These are phyloP conservation scores for Styela plicata DNA, from an alignment of 23 tunicate species.

Conservation along the genomic window DNA sequence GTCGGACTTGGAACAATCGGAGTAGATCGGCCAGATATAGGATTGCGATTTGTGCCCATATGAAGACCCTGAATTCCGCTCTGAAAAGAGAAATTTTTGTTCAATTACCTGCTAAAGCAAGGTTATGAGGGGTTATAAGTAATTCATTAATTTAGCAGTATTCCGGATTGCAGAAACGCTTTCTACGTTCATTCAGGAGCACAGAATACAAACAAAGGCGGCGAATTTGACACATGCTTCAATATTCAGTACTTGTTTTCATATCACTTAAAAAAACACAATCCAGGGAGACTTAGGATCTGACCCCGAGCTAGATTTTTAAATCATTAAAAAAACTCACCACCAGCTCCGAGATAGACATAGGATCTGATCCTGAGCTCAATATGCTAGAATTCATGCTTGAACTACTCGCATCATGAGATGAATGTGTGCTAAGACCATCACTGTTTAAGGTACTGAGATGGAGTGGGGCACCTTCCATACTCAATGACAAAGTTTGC, in stretches of 20 bases:
- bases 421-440: constrained; percentile 83
- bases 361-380: constrained; percentile 81
- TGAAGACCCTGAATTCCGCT: constrained; percentile 74
- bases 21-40: constrained; percentile 17
- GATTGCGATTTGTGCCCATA: constrained; percentile 41
- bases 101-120: too few relatives aligned
- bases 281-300: too few relatives aligned
- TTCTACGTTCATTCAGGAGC: too few relatives aligned
- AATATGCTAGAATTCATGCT: constrained; percentile 34
- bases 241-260: too few relatives aligned
- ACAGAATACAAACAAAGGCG: too few relatives aligned
- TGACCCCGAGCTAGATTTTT: too few relatives aligned
- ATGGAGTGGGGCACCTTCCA: constrained; percentile 35
- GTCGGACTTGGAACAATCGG: constrained; percentile 23
- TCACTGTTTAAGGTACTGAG: constrained; percentile 46
- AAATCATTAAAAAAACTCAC: constrained; percentile 43
- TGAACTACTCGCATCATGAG: constrained; percentile 59
- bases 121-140: too few relatives aligned
- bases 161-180: too few relatives aligned
- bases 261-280: too few relatives aligned
- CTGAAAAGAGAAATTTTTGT: too few relatives aligned
- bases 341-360: constrained; percentile 74
- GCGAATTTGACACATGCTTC: too few relatives aligned
- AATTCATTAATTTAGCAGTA: too few relatives aligned
- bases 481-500: constrained; percentile 29